phyloP scores from a whole-genome alignment of 2,113 vertebrate genomes.

The Sminthopsis crassicaudata region DNA sequence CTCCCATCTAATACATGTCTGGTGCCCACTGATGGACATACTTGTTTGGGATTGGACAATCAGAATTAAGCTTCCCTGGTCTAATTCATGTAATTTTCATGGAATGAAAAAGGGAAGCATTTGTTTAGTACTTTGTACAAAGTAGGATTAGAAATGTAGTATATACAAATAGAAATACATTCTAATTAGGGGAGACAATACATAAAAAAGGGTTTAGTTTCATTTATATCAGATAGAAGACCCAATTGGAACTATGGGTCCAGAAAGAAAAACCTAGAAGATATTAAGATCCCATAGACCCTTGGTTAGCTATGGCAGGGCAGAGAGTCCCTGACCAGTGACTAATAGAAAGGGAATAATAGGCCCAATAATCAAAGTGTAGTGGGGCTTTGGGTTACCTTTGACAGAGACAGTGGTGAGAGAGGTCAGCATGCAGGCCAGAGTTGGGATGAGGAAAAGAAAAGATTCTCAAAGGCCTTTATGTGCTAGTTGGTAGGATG shows the following conservation, averaged over 20 bases:
- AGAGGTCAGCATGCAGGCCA: not conserved
- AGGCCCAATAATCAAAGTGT: not conserved
- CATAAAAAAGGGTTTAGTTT: not conserved
- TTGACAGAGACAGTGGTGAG: not conserved
- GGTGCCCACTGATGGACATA: not conserved
- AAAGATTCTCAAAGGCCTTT: not conserved
- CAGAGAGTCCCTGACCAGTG: not conserved
- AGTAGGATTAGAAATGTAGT: not conserved
- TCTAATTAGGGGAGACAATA: not conserved
- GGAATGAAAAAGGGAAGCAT: not conserved
- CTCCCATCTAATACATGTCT: not conserved
- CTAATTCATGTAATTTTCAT: not conserved
- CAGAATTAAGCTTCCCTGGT: not conserved
- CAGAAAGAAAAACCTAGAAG: not conserved
- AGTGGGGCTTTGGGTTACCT: not conserved
- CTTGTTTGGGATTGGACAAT: not conserved
- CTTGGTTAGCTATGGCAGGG: not conserved
- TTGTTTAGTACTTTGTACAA: not conserved
- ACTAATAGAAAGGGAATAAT: not conserved
- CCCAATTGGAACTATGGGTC: not conserved
- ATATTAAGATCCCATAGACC: not conserved
- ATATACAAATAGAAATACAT: not conserved
- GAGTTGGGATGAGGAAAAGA: not conserved
- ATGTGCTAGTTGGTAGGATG: not conserved
- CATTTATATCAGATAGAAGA: not conserved